Base-by-base conservation (phyloP, 2,797 vertebrate genomes). In the Lepilemur ruficaudatus region DNA sequence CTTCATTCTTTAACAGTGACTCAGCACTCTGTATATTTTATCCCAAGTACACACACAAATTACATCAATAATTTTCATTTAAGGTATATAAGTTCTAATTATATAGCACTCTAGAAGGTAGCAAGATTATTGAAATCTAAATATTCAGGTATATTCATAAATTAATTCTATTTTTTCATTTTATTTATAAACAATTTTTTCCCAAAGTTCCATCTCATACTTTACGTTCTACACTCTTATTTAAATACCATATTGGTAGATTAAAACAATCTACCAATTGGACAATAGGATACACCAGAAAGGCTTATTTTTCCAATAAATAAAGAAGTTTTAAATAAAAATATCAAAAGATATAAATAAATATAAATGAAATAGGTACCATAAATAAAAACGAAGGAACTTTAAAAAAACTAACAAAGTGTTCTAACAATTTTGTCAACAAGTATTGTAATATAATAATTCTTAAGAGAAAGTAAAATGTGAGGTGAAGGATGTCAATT, bases 121-220 rank as follows among this genome's bases (percentile, higher is more conserved):
- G 41, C n/a, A 70, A 30, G 32, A 83, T 57, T 87, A 83, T 12
- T 63, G 89, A 78, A 92, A 83, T n/a, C 43, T 78, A 81, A 89
- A 93, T 73, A 96, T n/a, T 96, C 11, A 67, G 30, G 11, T 79
- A 30, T 22, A 84, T 59, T 85, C 23, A 80, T 43, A 93, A 81
- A 65, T 48, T 41, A n/a, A 79, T 57, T 18, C 25, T 88, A 18
- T 57, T 80, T 73, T 86, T 76, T 91, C 20, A 92, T 69, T 86
- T 92, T 82, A 93, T 43, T 93, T 87, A 83, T 30, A 69, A 93
- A 80, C 22, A 57, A 5, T 79, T 93, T 94, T 94, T 72, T 43
- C 25, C 52, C 17, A 46, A 82, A 93, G 76, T 85, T 80, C 48
- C 46, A 86, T 41, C n/a, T 86, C 13, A 30, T 93, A 22, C 3